Base-by-base conservation (phyloP, 1,140 invertebrate genomes). In the Agraylea sexmaculata region DNA sequence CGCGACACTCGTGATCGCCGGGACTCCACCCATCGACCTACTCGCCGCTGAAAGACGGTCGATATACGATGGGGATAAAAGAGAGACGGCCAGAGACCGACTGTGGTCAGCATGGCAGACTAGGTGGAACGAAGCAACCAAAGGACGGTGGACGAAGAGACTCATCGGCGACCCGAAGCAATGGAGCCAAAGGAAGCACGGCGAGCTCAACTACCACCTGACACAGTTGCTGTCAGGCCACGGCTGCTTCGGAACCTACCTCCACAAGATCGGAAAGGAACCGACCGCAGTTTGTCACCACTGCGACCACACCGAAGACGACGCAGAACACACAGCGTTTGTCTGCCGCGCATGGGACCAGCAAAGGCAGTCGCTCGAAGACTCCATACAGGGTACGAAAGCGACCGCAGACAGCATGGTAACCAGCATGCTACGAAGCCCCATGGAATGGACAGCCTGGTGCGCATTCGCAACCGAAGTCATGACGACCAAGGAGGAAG, bases 11-110 rank as follows among this genome's bases (percentile, higher is more conserved):
- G 48, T 53, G 2, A 20, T 54, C 7, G 37, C 44, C 12, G 38
- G 45, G 12, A 40, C 27, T 8, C 42, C 41, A 10, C 45, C 51
- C 2, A 51, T 54, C 5, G 43, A 54, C n/a, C 37, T 52, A n/a
- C 11, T 52, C 4, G 38, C 41, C 1, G 8, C 17, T 19, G 23
- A 34, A 31, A 31, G 29, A 13, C 29, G 15, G n/a, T 25, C n/a
- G n/a, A n/a, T n/a, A n/a, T n/a, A n/a, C n/a, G n/a, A n/a, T n/a
- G n/a, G n/a, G n/a, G n/a, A n/a, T n/a, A n/a, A n/a, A n/a, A n/a
- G n/a, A n/a, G n/a, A n/a, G n/a, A n/a, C n/a, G n/a, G 23, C 23
- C 23, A 25, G 6, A 6, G n/a, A 7, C n/a, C 23, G 23, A 25
- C 23, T 25, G 23, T n/a, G n/a, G n/a, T n/a, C 23, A 25, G 23